These are phyloP conservation scores for Austrolebias charrua DNA, from an alignment of 2,797 vertebrate genomes.

Conservation along the genomic window DNA sequence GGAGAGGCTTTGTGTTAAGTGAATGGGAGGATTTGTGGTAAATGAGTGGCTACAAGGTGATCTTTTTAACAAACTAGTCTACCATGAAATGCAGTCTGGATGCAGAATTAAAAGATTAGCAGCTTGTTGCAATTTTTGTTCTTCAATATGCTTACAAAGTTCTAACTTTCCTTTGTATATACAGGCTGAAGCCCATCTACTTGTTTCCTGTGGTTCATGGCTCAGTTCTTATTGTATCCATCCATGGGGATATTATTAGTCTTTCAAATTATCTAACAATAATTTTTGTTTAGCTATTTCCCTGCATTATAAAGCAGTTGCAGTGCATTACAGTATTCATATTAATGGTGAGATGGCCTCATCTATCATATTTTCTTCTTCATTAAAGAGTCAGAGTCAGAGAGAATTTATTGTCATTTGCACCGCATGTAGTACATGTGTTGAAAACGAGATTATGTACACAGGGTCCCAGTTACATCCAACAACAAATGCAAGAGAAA, in stretches of 20 bases:
- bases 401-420: no score
- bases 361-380: no score
- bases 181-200: conserved; percentile 20
- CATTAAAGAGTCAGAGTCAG: no score
- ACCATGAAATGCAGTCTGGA: conserved; percentile 16
- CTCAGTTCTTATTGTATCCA: conserved; percentile 7
- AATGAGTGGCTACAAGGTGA: conserved; percentile 27
- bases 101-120: conserved; percentile 34
- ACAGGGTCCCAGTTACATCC: no score
- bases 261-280: conserved; percentile 6
- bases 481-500: no score
- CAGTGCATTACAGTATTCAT: conserved; percentile 3
- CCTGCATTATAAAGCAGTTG: no score
- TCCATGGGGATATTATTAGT: conserved; percentile 16
- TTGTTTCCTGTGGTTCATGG: conserved; percentile 13
- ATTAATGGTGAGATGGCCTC: no score
- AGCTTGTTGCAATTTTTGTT: conserved; percentile 28
- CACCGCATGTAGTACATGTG: no score
- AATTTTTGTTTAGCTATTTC: not conserved
- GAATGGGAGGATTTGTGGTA: conserved; percentile 36
- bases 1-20: conserved; percentile 26
- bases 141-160: conserved; percentile 29
- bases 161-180: conserved; percentile 23
- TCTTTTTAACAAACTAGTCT: conserved; percentile 31
- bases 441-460: no score